Evolutionary conservation across 2,888 invertebrate species (phyloP), one percentile per base, ranked within the genome.

Genomic region (Epinotia bilunana): DNA sequence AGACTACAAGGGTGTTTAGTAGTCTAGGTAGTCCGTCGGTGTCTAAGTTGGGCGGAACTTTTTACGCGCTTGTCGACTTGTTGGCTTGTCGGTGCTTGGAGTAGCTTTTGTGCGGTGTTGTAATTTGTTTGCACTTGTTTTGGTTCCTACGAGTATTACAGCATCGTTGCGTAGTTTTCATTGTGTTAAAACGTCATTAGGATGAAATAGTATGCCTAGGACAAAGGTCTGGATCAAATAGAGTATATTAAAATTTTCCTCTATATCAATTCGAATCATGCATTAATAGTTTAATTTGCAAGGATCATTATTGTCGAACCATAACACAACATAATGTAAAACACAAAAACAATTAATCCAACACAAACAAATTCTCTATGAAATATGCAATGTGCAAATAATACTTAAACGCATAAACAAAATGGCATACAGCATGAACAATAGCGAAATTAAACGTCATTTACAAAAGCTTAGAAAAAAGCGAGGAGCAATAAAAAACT

Each of bases 371-470:
- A 13, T 46, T 46, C 4, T 46, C 46, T 1, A 46, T 3, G 46
- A 46, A 46, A 46, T 13, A 39, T 39, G 9, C 9, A 46, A 46
- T 46, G 9, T 39, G 39, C 39, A 39, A 39, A 39, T 39, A 6
- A 33, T 0, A 2, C 33, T 7, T 33, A 39, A 39, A 39, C n/a
- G n/a, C 7, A 3, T 55, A 33, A 5, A 7, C 18, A 65, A 53
- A 57, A 55, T 3, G 16, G 23, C 13, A 23, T 43, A n/a, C 70
- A 69, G 80, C 78, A 77, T 78, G 77, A 78, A 80, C 79, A 80
- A 82, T 81, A 74, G 78, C 20, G 46, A 58, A 82, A 83, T 81
- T 79, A 78, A 83, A 80, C 74, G 80, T 78, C 78, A 80, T 78
- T 82, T 79, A 69, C 71, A 58, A 65, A 73, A 63, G 62, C 61